Evolutionary conservation across 2,797 vertebrate genomes (phyloP), one percentile per base, ranked within the genome.

Genomic region (Enteromius viviparus): DNA sequence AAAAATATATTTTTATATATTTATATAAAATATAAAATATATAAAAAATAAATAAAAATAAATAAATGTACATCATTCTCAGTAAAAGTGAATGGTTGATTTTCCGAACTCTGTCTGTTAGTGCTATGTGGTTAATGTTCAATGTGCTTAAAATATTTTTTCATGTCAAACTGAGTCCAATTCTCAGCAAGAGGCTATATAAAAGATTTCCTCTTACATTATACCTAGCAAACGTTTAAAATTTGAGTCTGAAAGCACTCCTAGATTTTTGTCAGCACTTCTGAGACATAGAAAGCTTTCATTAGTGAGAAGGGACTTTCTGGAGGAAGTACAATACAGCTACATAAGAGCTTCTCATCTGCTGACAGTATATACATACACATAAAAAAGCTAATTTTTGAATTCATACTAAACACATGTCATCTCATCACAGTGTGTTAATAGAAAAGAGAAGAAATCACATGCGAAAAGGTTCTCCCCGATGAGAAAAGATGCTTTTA

Each of bases 311-410:
- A 6, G 6, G 26, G 34, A 68, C 53, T 21, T 42, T 45, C 65
- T 58, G 23, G 65, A 37, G n/a, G 17, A 74, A 74, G 9, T 15
- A 29, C 47, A 79, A 66, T 55, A 32, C 51, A 72, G 58, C 77
- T 68, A 19, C 40, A 84, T 45, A 29, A 65, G 42, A 78, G 14
- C 72, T 19, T 71, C 23, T 74, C 32, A 42, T 84, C 68, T 47
- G 29, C 40, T 10, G 40, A 42, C 40, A 42, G 10, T 42, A 10
- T 42, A 42, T 10, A 42, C 40, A 37, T 37, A 37, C 37, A 37
- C 7, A 37, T 34, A 42, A 42, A 42, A 37, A 23, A 17, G 5
- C 21, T 69, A 21, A 19, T 40, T 42, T 26, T 55, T 79, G 4
- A 47, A 47, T 32, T 80, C 37, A 47, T 11, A 17, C 78, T 60